Evolutionary conservation across 2,113 vertebrate genomes (phyloP).

Genomic region (Actenoides lindsayi): DNA sequence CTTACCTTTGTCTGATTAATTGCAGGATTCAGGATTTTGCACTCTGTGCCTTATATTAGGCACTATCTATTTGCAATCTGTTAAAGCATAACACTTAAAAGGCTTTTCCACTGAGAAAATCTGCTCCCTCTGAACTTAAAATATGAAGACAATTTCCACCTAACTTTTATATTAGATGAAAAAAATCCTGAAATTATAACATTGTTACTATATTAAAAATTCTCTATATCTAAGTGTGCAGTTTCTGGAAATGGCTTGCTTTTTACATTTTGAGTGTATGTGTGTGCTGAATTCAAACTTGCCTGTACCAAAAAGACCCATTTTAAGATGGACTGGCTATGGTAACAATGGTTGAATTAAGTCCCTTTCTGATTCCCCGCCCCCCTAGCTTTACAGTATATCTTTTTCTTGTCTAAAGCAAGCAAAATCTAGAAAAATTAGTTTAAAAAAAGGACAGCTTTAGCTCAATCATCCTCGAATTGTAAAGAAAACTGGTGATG

Average conservation of each 20-base stretch:
- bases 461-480: background rate
- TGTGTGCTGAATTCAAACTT: background rate
- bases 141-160: background rate
- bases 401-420: background rate
- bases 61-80: background rate
- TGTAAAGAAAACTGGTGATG: background rate
- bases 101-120: background rate
- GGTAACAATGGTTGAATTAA: background rate
- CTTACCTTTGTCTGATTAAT: background rate
- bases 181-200: background rate
- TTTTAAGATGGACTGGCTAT: background rate
- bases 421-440: background rate
- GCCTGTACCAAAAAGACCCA: background rate
- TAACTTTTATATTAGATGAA: background rate
- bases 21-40: background rate
- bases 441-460: background rate
- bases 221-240: background rate
- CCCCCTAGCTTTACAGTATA: background rate
- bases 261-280: background rate
- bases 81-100: background rate
- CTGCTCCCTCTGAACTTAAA: background rate
- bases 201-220: background rate
- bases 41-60: background rate
- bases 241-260: background rate
- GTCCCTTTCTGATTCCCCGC: rapidly evolving